Percentiles rank a stretch among this genome's conserved stretches.
Conservation (phyloP, 1,140 invertebrate genomes). For the Drepana arcuata region DNA sequence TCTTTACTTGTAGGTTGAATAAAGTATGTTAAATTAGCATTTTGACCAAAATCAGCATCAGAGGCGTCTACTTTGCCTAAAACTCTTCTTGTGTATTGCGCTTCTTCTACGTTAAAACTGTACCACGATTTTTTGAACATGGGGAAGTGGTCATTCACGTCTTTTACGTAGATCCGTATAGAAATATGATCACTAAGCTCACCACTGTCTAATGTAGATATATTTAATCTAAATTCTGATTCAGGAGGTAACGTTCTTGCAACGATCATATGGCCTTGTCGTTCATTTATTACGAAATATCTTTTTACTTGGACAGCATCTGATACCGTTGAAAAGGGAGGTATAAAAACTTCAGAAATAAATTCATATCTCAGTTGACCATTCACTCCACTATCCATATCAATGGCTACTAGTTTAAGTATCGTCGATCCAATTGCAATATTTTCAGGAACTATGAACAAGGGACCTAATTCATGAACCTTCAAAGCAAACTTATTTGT, state of each 20-base stretch:
- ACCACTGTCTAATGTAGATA: conserved; percentile 84
- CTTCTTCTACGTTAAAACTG: conserved; percentile 86
- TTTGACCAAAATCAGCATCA: conserved; percentile 83
- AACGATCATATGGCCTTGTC: conserved; percentile 82
- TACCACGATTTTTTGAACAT: conserved; percentile 87
- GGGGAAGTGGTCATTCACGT: conserved; percentile 90
- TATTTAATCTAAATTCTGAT: conserved; percentile 82
- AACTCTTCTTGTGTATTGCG: conserved; percentile 78
- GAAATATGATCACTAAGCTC: conserved; percentile 79
- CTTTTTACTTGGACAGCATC: conserved; percentile 69
- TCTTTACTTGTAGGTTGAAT: conserved; percentile 74
- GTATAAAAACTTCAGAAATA: conserved; percentile 76
- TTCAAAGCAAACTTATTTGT: conserved; percentile 71
- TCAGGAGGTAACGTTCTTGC: conserved; percentile 83
- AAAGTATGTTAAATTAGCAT: conserved; percentile 83
- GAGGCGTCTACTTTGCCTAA: conserved; percentile 83
- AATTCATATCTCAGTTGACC: conserved; percentile 84
- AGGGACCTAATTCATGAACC: conserved; percentile 58
- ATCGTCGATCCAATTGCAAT: conserved; percentile 81
- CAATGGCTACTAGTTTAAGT: conserved; percentile 84
- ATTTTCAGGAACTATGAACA: conserved; percentile 84
- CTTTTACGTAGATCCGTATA: conserved; percentile 79
- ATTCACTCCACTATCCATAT: conserved; percentile 85
- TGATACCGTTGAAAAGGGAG: conserved; percentile 51
- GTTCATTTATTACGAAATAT: conserved; percentile 82